Evolutionary conservation across 2,113 vertebrate species (phyloP), one percentile per base, ranked within the genome.

Genomic region (Datnioides undecimradiatus): DNA sequence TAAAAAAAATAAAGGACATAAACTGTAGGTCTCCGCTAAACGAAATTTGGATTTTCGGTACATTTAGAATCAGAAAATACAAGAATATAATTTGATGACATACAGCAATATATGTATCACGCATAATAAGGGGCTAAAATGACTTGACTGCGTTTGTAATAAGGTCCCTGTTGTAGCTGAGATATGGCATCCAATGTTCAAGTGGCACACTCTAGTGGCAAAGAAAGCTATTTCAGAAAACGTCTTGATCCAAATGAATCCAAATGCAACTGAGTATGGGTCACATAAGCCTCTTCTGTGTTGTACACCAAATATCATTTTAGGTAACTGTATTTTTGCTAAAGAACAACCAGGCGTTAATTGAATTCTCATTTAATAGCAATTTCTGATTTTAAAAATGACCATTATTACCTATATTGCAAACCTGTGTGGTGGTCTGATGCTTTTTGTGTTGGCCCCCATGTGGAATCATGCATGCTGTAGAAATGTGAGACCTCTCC

Each of bases 181-280:
- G 48, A 45, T 21, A 4, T 46, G 21, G 25, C 5, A 33, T 4
- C 17, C n/a, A 9, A 38, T 43, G 25, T 17, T 23, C 11, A 8
- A 8, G 5, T 31, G 51, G 57, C n/a, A 43, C 34, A 5, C 64
- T 84, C 76, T 49, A 27, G 82, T 79, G 82, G 64, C 5, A 16
- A 29, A 48, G 19, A 40, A 31, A 31, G 33, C 0, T 14, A 25
- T 21, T 17, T 0, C 27, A 57, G 40, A 16, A 19, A 21, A 29
- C 6, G 0, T 25, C 3, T 23, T 38, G 3, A 54, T n/a, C n/a
- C 25, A 29, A 29, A n/a, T n/a, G n/a, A n/a, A 14, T 8, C 6
- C 54, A 16, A 31, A 31, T n/a, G n/a, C n/a, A n/a, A n/a, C n/a
- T n/a, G n/a, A n/a, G n/a, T n/a, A n/a, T n/a, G n/a, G n/a, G n/a